These are phyloP conservation scores for Tetragnatha montana DNA, from an alignment of 2,888 invertebrate genomes.

Conservation along the genomic window DNA sequence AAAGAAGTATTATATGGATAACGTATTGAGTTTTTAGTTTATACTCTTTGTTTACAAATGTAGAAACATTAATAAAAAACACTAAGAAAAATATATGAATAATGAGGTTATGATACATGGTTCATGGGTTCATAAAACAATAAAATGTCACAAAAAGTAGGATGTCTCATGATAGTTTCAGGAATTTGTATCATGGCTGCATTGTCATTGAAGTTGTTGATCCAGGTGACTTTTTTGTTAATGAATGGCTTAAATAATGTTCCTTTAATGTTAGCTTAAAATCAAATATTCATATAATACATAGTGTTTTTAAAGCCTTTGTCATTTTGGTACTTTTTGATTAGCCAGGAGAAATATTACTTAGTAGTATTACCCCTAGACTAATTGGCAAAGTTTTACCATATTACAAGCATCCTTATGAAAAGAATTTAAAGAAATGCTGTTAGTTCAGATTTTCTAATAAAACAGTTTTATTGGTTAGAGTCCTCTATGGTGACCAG, in stretches of 20 bases:
- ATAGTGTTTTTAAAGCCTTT: no score
- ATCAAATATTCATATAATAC: no score
- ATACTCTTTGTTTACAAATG: neutral
- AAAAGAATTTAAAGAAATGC: neutral
- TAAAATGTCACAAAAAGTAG: slow-evolving; percentile 35
- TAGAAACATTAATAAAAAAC: neutral
- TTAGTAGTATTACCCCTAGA: no score
- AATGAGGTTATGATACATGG: no score
- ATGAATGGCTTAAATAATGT: no score
- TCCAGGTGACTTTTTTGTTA: slow-evolving; percentile 16
- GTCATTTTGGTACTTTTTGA: no score
- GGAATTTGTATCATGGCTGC: slow-evolving; percentile 30
- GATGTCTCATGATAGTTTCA: slow-evolving; percentile 24
- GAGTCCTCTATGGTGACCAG: no score
- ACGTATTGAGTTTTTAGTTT: neutral
- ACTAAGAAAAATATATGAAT: neutral
- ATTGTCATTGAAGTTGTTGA: slow-evolving; percentile 32
- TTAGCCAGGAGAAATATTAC: no score
- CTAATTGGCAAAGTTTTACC: no score
- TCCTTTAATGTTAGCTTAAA: no score
- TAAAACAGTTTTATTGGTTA: no score
- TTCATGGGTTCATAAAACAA: neutral
- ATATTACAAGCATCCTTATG: no score
- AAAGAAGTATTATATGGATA: neutral
- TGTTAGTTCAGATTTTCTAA: neutral